Evolutionary conservation across 2,113 vertebrate genomes (phyloP).

Genomic region (Chaetodon auriga): DNA sequence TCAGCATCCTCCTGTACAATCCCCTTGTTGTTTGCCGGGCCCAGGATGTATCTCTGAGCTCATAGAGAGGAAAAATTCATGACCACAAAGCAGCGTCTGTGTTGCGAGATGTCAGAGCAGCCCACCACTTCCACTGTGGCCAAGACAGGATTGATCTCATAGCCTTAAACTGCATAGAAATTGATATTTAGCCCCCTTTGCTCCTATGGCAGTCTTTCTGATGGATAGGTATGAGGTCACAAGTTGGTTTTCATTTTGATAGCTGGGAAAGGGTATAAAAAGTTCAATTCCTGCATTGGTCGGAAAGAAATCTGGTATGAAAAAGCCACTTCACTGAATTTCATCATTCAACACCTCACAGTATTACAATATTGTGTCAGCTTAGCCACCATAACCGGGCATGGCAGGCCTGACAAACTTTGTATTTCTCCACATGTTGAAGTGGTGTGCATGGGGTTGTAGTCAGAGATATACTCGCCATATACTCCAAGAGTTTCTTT

Average conservation of each 20-base stretch:
- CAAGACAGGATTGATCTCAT: conserved; percentile 39
- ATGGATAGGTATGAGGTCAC: conserved; percentile 44
- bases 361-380: conserved; percentile 3
- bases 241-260: neutral
- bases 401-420: neutral
- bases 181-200: conserved; percentile 25
- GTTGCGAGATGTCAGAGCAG: conserved; percentile 56
- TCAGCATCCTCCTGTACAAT: conserved; percentile 67
- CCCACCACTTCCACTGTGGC: conserved; percentile 65
- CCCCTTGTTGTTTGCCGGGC: conserved; percentile 60
- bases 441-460: neutral
- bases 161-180: conserved; percentile 25
- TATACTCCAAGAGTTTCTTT: neutral
- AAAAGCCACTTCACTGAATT: conserved; percentile 17
- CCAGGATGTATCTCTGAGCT: conserved; percentile 71
- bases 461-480: neutral
- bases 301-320: neutral
- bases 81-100: conserved; percentile 70
- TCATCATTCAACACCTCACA: conserved; percentile 15
- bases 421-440: neutral
- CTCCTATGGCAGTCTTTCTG: neutral
- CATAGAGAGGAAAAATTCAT: conserved; percentile 61
- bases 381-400: neutral
- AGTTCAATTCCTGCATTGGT: neutral
- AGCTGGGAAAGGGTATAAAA: neutral